Evolutionary conservation across 2,888 invertebrate genomes (phyloP).

Genomic region (Epistrophe eligans): DNA sequence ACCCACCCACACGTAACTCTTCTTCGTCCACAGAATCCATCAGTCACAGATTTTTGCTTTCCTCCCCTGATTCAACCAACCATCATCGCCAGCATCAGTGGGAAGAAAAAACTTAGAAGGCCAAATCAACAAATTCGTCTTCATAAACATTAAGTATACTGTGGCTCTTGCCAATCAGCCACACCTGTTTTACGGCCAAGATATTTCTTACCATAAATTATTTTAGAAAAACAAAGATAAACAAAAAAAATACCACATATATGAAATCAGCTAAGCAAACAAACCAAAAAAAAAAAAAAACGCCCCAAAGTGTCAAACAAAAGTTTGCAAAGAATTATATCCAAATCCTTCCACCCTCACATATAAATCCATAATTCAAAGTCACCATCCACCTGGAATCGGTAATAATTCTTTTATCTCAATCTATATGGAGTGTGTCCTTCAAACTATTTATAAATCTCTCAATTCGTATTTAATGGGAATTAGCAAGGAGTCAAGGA

Average conservation of each 20-base stretch:
- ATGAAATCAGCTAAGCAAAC: background rate
- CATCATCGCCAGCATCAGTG: background rate
- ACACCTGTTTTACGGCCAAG: constrained; percentile 47
- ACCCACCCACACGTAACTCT: no score
- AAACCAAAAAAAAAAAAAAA: constrained; percentile 8
- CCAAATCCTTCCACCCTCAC: background rate
- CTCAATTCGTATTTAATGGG: constrained; percentile 40
- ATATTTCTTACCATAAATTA: constrained; percentile 40
- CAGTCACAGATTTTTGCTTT: background rate
- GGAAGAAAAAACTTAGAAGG: constrained; percentile 11
- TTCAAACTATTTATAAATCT: constrained; percentile 58
- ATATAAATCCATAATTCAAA: background rate
- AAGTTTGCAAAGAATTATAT: constrained; percentile 40
- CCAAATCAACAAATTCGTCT: constrained; percentile 38
- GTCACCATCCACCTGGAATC: constrained; percentile 4
- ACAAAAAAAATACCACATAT: constrained; percentile 23
- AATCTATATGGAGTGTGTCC: background rate
- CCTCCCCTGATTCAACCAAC: background rate
- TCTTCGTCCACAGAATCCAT: background rate
- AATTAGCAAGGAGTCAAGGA: constrained; percentile 40
- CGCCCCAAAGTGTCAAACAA: constrained; percentile 24
- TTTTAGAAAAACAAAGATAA: constrained; percentile 8
- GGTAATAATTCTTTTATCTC: constrained; percentile 39
- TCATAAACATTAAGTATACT: constrained; percentile 43
- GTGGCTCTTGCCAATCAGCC: constrained; percentile 18